A percentile compares a stretch with the other conserved stretches of the same genome.
These are phyloP conservation scores for Macropis europaea DNA, from an alignment of 2,888 invertebrate genomes.

Conservation along the genomic window DNA sequence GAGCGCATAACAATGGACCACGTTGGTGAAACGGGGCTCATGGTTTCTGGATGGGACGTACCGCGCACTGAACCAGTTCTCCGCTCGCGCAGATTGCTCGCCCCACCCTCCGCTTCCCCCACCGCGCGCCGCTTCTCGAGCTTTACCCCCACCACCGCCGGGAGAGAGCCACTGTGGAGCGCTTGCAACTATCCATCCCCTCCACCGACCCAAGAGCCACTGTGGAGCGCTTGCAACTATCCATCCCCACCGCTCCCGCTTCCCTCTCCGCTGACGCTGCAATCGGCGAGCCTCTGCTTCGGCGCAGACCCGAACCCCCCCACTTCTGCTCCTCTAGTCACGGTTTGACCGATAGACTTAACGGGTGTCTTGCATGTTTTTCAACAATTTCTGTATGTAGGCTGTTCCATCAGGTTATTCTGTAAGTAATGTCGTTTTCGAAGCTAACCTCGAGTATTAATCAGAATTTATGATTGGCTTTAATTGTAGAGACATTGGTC, in stretches of 20 bases:
- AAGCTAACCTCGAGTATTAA: too few relatives aligned
- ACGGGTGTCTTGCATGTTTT: constrained; percentile 26
- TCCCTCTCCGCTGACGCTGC: too few relatives aligned
- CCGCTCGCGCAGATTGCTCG: constrained; percentile 55
- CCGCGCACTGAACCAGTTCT: constrained; percentile 68
- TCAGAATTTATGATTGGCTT: too few relatives aligned
- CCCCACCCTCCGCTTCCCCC: constrained; percentile 48
- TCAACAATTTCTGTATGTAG: too few relatives aligned
- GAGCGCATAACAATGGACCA: constrained; percentile 72
- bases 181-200: not conserved
- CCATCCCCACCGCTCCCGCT: not conserved
- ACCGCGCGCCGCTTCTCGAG: constrained; percentile 1
- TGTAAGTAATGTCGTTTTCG: too few relatives aligned
- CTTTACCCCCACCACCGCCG: constrained; percentile 34
- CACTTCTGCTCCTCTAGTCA: not conserved
- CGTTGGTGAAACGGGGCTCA: constrained; percentile 72
- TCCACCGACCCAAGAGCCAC: too few relatives aligned
- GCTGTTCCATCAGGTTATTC: too few relatives aligned
- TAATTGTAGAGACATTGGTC: too few relatives aligned
- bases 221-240: constrained; percentile 4
- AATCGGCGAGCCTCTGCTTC: constrained; percentile 44
- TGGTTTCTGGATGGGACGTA: constrained; percentile 68
- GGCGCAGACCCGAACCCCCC: constrained; percentile 42
- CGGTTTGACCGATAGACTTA: constrained; percentile 19
- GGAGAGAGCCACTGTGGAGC: constrained; percentile 13